Evolutionary conservation across 2,797 vertebrate genomes (phyloP), one percentile per base, ranked within the genome.

Genomic region (Phyllotis vaccarum): DNA sequence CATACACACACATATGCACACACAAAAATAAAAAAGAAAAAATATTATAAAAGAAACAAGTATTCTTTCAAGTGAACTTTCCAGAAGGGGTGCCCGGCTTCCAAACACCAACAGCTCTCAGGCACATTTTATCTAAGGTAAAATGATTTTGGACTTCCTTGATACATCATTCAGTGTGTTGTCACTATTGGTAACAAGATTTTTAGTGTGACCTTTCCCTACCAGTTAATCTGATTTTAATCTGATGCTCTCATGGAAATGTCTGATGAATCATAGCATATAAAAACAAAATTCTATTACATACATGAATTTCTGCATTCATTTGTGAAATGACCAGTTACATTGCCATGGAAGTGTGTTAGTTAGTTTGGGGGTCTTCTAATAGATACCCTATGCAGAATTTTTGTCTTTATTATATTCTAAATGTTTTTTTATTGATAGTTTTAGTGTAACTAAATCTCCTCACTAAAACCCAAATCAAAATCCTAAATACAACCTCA

Each of bases 321-420:
- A 49, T 90, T 96, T 93, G 85, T 96, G 92, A 90, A 92, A 93
- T 72, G n/a, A 94, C 31, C 4, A 7, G 76, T 95, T 85, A 95
- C 49, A 62, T 95, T 83, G 79, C 83, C 86, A 52, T 31, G 24
- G 52, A 86, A 93, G 74, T 56, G 66, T 60, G 80, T 62, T 92
- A 93, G 17, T 54, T 86, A 94, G 82, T 72, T 92, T 91, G 82
- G 24, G 80, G 79, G 49, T 66, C 43, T 90, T 94, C 83, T 81
- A 88, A 79, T 81, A 46, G 17, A 64, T 89, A 79, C 86, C 86
- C 86, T 83, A n/a, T 6, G 34, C 11, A 91, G 68, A 94, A 74
- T 95, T 68, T 70, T 78, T 34, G 16, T 52, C 52, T 54, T 52
- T 22, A 49, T 64, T 70, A 88, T 60, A 94, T 89, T 97, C 37